Conservation (phyloP, 37 sponge, comb jelly and placozoan species). For the Cliona cf. orientalis region DNA sequence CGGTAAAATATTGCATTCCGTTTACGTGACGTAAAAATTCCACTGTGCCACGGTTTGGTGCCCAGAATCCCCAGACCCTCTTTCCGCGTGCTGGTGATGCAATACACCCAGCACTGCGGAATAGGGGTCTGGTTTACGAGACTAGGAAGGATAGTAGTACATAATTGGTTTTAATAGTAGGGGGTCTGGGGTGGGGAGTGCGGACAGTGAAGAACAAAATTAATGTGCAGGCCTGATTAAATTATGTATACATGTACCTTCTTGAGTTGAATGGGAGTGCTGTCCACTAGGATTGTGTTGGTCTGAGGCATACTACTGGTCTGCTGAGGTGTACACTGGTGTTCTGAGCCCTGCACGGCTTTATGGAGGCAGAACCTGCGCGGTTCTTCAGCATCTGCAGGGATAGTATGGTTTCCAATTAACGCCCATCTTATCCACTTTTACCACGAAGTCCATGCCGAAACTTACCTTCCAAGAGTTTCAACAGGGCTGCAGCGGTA, state of each 20-base stretch:
- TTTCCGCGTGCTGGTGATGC: no score
- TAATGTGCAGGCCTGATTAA: no score
- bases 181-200: no score
- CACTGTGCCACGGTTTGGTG: no score
- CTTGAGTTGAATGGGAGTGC: background rate
- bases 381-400: background rate
- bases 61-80: no score
- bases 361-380: background rate
- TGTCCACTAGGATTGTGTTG: background rate
- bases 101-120: no score
- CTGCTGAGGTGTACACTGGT: background rate
- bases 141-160: no score
- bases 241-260: background rate
- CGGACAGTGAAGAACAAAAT: no score
- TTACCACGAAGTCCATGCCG: background rate
- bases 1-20: no score
- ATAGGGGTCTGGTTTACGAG: no score
- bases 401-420: background rate
- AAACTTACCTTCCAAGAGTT: background rate
- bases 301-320: background rate
- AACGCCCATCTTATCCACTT: background rate
- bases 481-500: background rate
- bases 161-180: no score
- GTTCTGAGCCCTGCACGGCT: background rate
- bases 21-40: no score